phyloP scores from a whole-genome alignment of 2,797 vertebrate species.

The Apogon talboti region DNA sequence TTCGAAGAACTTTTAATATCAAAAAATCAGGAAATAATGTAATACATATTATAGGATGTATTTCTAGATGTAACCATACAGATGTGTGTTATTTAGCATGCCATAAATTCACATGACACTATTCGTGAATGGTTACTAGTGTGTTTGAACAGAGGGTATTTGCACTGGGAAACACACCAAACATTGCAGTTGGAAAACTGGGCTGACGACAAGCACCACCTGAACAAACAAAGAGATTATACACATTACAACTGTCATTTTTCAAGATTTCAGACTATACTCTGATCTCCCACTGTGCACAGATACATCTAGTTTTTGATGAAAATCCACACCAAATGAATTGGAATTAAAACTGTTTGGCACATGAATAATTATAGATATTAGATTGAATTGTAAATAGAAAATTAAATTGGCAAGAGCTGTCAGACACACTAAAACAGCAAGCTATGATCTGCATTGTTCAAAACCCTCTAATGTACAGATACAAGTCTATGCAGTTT shows the following conservation, averaged over 20 bases:
- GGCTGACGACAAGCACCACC: constrained; percentile 7
- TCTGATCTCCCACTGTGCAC: not conserved
- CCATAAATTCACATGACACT: constrained; percentile 14
- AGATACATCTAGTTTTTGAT: not conserved
- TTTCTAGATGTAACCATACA: no score
- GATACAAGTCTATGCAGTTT: constrained; percentile 1
- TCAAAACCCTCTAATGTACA: no score
- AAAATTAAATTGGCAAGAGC: no score
- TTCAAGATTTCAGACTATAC: not conserved
- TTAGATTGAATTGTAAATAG: no score
- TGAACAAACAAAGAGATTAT: constrained; percentile 11
- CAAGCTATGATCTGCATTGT: no score
- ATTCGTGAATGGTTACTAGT: not conserved
- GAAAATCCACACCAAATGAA: no score
- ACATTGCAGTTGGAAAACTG: constrained; percentile 17
- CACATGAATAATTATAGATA: no score
- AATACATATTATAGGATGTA: no score
- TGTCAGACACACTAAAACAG: no score
- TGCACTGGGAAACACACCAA: constrained; percentile 21
- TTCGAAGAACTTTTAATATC: no score
- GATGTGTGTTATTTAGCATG: not conserved
- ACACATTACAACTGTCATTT: not conserved
- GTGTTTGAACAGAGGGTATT: constrained; percentile 32
- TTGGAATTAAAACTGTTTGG: no score
- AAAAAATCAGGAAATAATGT: no score